Evolutionary conservation across 1,140 invertebrate genomes (phyloP), one percentile per base, ranked within the genome.

Genomic region (Gryon sp.): DNA sequence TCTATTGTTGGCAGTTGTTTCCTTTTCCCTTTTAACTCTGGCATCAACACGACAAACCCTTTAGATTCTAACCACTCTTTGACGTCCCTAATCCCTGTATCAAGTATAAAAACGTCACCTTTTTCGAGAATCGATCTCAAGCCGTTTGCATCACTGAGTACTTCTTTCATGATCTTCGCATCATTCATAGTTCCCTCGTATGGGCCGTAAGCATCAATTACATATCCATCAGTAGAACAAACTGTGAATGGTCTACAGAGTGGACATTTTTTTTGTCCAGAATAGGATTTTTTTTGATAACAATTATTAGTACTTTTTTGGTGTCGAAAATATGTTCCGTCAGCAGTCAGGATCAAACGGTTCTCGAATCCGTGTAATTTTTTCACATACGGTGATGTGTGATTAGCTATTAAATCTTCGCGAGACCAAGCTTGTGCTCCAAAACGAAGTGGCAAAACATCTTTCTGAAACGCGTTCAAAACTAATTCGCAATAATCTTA

Each of bases 251-350:
- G 46, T 52, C 36, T 52, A 14, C 46, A 52, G 1, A 36, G 18
- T 12, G 20, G 30, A 11, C 2, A 20, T 9, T 15, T 52, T 26
- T 52, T 52, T 52, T 52, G 46, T 16, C 46, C 46, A 0, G 30
- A 52, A 52, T 52, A 52, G 2, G 43, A 46, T 46, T 46, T 46
- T 28, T 22, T 11, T 36, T 52, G 30, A 18, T 52, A 52, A 22
- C 2, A 3, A 15, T 52, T 52, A 22, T 52, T 52, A 2, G 2
- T 18, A 36, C 30, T 52, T 36, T 52, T 52, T 52, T 52, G 4
- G 4, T 52, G 48, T 14, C 48, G 28, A n/a, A 52, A n/a, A 22
- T 52, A 52, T 9, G 48, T 36, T 5, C 32, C 11, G 36, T 32
- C 28, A 11, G 28, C 28, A 32, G n/a, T 32, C n/a, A 32, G n/a